These are phyloP conservation scores for Avahi laniger DNA, from an alignment of 2,797 vertebrate genomes.

Conservation along the genomic window DNA sequence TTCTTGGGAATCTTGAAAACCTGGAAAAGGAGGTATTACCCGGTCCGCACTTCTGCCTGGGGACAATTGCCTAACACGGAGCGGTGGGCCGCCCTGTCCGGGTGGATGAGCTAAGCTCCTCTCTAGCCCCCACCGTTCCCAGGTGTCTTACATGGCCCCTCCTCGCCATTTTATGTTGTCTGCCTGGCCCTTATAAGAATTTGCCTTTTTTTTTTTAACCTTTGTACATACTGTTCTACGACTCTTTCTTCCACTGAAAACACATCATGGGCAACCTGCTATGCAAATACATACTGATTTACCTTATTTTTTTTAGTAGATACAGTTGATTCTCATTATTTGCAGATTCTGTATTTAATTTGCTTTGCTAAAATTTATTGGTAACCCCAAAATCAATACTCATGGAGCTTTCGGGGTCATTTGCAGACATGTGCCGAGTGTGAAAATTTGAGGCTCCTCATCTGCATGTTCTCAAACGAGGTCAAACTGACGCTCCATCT, in stretches of 20 bases:
- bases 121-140: not conserved
- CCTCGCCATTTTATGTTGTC: not conserved
- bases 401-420: not conserved
- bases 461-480: not conserved
- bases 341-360: not conserved
- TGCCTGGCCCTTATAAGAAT: not conserved
- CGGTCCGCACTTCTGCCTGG: not conserved
- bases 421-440: not conserved
- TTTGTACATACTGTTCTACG: not conserved
- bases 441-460: not conserved
- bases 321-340: no score
- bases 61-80: not conserved
- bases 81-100: not conserved
- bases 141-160: not conserved
- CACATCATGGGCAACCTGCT: not conserved
- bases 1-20: not conserved
- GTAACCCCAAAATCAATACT: not conserved
- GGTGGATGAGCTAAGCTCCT: not conserved
- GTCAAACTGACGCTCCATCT: not conserved
- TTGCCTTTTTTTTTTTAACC: not conserved
- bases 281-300: not conserved
- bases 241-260: not conserved
- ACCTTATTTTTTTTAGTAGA: not conserved
- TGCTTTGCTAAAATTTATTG: not conserved
- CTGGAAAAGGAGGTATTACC: not conserved